phyloP scores from a whole-genome alignment of 2,888 invertebrate species.

The Microctonus aethiopoides region DNA sequence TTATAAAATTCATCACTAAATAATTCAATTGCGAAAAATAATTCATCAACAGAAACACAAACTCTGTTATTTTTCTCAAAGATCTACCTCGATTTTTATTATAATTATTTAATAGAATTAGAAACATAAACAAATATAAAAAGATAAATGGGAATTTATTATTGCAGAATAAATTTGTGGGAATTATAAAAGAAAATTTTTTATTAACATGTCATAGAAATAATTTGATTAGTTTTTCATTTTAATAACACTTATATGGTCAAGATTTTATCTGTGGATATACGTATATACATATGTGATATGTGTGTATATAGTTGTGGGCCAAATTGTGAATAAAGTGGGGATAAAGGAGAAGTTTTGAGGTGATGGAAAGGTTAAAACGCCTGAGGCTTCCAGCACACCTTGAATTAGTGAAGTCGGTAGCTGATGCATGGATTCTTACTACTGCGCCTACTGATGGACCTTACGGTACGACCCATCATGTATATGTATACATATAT shows the following conservation, averaged over 20 bases:
- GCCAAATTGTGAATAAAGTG: slow-evolving; percentile 2
- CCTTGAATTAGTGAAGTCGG: slow-evolving; percentile 32
- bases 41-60: no score
- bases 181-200: not conserved
- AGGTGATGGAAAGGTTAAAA: slow-evolving; percentile 8
- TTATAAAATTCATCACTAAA: no score
- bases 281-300: not conserved
- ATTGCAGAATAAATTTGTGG: no score
- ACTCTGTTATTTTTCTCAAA: no score
- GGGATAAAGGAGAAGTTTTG: not conserved
- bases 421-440: slow-evolving; percentile 14
- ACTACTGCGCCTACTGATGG: not conserved
- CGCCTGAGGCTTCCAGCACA: slow-evolving; percentile 19
- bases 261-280: no score
- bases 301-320: not conserved
- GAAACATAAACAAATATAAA: no score
- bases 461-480: not conserved
- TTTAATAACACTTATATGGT: not conserved
- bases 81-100: no score
- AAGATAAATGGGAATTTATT: no score
- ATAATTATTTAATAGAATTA: no score
- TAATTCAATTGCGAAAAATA: no score
- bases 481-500: not conserved
- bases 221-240: slow-evolving; percentile 13
- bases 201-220: not conserved